Evolutionary conservation across 2,113 vertebrate genomes (phyloP), one percentile per base, ranked within the genome.

Genomic region (Procapra przewalskii): DNA sequence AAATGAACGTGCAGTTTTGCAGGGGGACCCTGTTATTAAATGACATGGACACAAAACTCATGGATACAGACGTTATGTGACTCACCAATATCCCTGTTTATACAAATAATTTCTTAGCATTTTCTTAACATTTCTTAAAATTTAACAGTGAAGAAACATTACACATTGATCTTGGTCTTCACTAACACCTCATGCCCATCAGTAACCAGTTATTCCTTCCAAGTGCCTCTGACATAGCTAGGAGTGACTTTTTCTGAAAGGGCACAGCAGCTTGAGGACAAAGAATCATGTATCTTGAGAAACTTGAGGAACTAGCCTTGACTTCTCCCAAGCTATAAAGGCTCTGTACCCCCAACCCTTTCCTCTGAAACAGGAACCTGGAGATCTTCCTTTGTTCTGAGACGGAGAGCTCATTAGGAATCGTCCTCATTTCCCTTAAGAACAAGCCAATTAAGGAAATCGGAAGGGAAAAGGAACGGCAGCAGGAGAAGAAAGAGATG

Each of bases 211-310:
- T 75, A 12, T 54, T 43, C 82, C 95, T 67, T 60, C 84, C 4
- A 55, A n/a, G 19, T 4, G 25, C 27, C 52, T 16, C 10, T 13
- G 9, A 4, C 50, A 40, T 59, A 27, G 13, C 40, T 15, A 91
- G n/a, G 17, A 88, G 88, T 52, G 54, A 60, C 43, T 16, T 50
- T 91, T 97, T 31, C 83, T 94, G 23, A 95, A 96, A 93, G 54
- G 52, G 57, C 45, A 54, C 21, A 80, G 19, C 21, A 83, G 31
- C 29, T n/a, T 57, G 55, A 87, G 5, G 27, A 15, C 5, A 62
- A 94, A 77, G 62, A 81, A 25, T 60, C 25, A 71, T 36, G 13
- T 55, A 45, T 80, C 54, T 94, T 40, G 17, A 92, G 62, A 91
- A 89, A 36, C 33, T 50, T 80, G 62, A 95, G 79, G 71, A 96